Evolutionary conservation across 2,888 invertebrate genomes (phyloP), one percentile per base, ranked within the genome.

Genomic region (Acleris emargana): DNA sequence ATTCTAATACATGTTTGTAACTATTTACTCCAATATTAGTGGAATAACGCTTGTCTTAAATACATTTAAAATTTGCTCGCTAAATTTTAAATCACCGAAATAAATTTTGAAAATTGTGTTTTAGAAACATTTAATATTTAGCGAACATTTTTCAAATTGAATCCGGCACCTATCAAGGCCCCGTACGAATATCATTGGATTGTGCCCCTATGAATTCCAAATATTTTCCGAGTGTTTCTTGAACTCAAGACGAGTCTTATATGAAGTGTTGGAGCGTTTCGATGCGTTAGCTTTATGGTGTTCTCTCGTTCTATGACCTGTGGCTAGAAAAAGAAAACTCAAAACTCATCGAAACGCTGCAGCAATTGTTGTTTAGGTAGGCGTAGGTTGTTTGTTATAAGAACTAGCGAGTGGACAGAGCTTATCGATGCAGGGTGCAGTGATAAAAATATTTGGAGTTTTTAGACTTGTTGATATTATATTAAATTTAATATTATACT

Each of bases 391-490:
- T 25, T 22, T 25, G 13, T 11, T 38, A 38, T 38, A 38, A 4
- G n/a, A 52, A 5, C n/a, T 5, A 32, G 32, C 43, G 42, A 32
- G 11, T 52, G 59, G 50, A 43, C 25, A 54, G 84, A 83, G 80
- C 74, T 76, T 68, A 75, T 81, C 79, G 77, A 72, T 77, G 69
- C 70, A 72, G 69, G 64, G 66, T 68, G 67, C 58, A 62, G 60
- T 62, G 54, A 68, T 43, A 45, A 55, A 67, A 60, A 68, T 58
- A 67, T 69, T 69, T 67, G 68, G 68, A 59, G 67, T 68, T 69
- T 70, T 51, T 67, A 70, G 69, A 67, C 66, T 77, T 81, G 80
- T 86, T 88, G 84, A 86, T 86, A 86, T 86, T 87, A 83, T 82
- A 73, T 80, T 80, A 75, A 79, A 82, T 80, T 80, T 81, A 78